Evolutionary conservation across 2,888 invertebrate species (phyloP).

Genomic region (Steinernema hermaphroditum): DNA sequence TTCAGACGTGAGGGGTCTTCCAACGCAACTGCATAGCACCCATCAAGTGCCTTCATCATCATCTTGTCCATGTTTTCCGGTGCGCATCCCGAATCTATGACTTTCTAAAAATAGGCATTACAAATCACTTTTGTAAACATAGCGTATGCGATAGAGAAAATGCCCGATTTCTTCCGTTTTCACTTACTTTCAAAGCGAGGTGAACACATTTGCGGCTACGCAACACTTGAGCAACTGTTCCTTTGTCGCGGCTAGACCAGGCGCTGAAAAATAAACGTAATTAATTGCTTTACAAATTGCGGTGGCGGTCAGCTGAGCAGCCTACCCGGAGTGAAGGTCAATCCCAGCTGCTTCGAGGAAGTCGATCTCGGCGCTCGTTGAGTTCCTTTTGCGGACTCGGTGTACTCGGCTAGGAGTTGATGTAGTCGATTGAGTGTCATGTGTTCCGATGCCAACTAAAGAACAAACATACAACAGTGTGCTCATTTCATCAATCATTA

Average conservation of each 20-base stretch:
- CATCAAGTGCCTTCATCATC: slow-evolving; percentile 47
- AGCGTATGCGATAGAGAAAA: too few relatives aligned
- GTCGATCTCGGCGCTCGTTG: not conserved
- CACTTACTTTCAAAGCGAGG: slow-evolving; percentile 46
- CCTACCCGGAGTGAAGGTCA: not conserved
- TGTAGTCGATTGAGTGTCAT: not conserved
- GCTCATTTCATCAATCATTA: too few relatives aligned
- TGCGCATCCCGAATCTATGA: slow-evolving; percentile 43
- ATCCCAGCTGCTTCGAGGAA: slow-evolving; percentile 3
- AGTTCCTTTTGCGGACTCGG: slow-evolving; percentile 10
- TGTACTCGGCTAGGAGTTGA: not conserved
- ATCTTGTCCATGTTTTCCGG: slow-evolving; percentile 40
- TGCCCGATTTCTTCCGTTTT: not conserved
- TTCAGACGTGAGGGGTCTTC: slow-evolving; percentile 29
- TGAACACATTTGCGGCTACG: slow-evolving; percentile 56
- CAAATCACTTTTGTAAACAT: not conserved
- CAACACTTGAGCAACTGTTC: slow-evolving; percentile 56
- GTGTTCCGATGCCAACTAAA: not conserved
- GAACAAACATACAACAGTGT: too few relatives aligned
- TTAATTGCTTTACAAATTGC: slow-evolving; percentile 10
- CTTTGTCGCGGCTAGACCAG: slow-evolving; percentile 41
- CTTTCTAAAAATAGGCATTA: slow-evolving; percentile 36
- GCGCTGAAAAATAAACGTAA: slow-evolving; percentile 35
- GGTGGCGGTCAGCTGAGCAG: not conserved
- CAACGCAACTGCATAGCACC: slow-evolving; percentile 48